Evolutionary conservation across 2,888 invertebrate species (phyloP), one percentile per base, ranked within the genome.

Genomic region (Panopea generosa): DNA sequence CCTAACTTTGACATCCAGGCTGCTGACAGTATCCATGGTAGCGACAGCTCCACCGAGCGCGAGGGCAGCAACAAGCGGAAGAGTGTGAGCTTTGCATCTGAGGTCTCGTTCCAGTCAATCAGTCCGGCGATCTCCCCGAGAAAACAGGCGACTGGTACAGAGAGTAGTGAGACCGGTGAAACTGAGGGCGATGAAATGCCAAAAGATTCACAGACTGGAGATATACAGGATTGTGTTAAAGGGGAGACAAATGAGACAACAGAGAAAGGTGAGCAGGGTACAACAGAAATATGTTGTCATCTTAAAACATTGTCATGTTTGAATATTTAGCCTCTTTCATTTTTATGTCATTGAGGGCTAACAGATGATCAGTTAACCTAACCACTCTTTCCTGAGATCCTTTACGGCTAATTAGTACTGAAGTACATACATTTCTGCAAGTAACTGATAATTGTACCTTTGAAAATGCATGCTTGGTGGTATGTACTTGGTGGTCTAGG

Each of bases 11-110:
- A 75, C 43, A 74, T 77, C 16, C 61, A 66, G 45, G 74, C 68
- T n/a, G 29, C 60, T 9, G 75, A 74, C 38, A 77, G 76, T 40
- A 68, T 81, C 18, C 62, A 73, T 18, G 81, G 77, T 4, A 78
- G 78, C 24, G 82, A 83, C 14, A 78, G 75, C 33, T 71, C 68
- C 11, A 76, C 73, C 9, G 84, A 83, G 6, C 77, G 82, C 14
- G 83, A 85, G n/a, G 71, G 74, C 6, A 77, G 76, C 29, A 77
- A 68, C 29, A 87, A 85, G 49, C 77, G 86, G 11, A 92, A 91
- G 79, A 87, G 90, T 59, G 91, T 91, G 49, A 91, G 91, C 71
- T 92, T 92, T 84, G 90, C 91, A 0, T 90, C 91, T 29, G 90
- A 91, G 76, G 90, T 92, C 29, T 90, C 89, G 20, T 91, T 91